Evolutionary conservation across 2,113 vertebrate species (phyloP).

Genomic region (Bungarus multicinctus): DNA sequence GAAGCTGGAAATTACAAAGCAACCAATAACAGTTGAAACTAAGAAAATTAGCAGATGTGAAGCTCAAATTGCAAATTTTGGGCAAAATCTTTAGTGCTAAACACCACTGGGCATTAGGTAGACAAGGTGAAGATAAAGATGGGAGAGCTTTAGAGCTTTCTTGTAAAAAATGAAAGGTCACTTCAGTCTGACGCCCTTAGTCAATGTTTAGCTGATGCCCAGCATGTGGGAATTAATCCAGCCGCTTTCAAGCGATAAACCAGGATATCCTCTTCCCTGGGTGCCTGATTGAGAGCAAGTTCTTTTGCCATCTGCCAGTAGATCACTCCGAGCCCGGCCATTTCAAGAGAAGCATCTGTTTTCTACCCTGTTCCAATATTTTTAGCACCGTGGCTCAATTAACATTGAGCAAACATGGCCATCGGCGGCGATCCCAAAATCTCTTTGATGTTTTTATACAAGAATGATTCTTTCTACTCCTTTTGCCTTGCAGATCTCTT

Average conservation of each 20-base stretch:
- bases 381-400: background rate
- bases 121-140: background rate
- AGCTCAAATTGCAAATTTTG: background rate
- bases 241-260: background rate
- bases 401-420: background rate
- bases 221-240: background rate
- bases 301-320: background rate
- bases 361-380: background rate
- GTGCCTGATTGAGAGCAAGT: background rate
- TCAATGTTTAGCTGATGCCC: constrained; percentile 26
- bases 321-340: background rate
- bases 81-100: background rate
- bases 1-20: background rate
- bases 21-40: background rate
- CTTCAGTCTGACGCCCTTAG: background rate
- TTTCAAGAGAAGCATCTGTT: background rate
- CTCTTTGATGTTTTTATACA: constrained; percentile 44
- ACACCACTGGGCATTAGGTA: background rate
- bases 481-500: constrained; percentile 56
- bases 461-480: constrained; percentile 57
- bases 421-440: constrained; percentile 36
- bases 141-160: background rate
- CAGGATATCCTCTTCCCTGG: constrained; percentile 2
- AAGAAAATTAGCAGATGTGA: background rate
- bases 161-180: constrained; percentile 7